phyloP scores from a whole-genome alignment of 2,888 invertebrate species.

The Fabriciana adippe region DNA sequence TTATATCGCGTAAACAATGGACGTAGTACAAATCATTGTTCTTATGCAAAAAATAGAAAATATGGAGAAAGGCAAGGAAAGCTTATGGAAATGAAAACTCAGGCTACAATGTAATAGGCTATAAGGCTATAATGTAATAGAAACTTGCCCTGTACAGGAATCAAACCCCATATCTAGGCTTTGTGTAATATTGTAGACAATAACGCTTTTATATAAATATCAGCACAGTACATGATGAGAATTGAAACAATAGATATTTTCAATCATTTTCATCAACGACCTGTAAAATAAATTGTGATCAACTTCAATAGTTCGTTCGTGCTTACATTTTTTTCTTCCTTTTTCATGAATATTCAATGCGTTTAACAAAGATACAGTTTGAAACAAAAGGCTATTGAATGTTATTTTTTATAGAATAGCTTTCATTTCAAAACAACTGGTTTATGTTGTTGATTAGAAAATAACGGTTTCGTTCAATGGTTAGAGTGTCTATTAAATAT shows the following conservation, averaged over 20 bases:
- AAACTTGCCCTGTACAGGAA: too few species aligned
- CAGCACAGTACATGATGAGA: background rate
- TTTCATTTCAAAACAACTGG: background rate
- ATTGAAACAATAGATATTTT: slow-evolving; percentile 10
- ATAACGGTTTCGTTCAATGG: too few species aligned
- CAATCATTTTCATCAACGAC: slow-evolving; percentile 3
- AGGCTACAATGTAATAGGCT: too few species aligned
- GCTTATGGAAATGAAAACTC: too few species aligned
- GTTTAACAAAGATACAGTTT: background rate
- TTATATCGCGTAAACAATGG: slow-evolving; percentile 26
- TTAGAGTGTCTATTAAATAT: too few species aligned
- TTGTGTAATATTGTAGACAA: background rate
- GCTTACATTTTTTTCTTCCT: background rate
- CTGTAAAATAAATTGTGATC: slow-evolving; percentile 9
- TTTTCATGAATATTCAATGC: background rate
- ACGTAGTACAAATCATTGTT: background rate
- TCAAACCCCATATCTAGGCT: background rate
- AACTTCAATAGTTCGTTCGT: slow-evolving; percentile 5
- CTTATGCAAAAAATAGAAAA: background rate
- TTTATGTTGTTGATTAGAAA: too few species aligned
- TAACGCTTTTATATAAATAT: slow-evolving; percentile 1
- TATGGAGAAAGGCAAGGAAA: too few species aligned
- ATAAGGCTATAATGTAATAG: too few species aligned
- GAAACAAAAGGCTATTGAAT: background rate
- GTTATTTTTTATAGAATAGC: background rate